These are phyloP conservation scores for Suricata suricatta DNA, from an alignment of 2,113 vertebrate genomes.

Conservation along the genomic window DNA sequence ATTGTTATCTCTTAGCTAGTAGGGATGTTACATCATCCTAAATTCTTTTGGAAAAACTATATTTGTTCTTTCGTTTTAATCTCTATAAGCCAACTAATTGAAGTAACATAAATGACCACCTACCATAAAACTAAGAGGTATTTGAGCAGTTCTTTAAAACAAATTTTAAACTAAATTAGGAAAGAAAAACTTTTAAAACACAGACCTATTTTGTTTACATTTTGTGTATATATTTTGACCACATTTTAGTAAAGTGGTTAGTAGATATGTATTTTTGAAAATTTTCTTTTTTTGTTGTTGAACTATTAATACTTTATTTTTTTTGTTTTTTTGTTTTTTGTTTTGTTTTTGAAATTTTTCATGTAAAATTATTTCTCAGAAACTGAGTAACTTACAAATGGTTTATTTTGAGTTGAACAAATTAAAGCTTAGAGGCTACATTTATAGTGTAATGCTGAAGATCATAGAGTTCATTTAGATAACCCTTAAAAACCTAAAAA, in stretches of 20 bases:
- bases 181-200: conserved; percentile 36
- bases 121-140: conserved; percentile 4
- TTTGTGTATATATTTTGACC: conserved; percentile 43
- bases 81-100: conserved; percentile 21
- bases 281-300: too few relatives aligned
- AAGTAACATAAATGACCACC: conserved; percentile 29
- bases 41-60: conserved; percentile 34
- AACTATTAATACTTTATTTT: too few relatives aligned
- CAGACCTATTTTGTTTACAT: conserved; percentile 29
- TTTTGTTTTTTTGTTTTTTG: too few relatives aligned
- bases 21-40: neutral
- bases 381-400: conserved; percentile 36
- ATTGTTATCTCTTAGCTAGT: conserved; percentile 31
- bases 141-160: conserved; percentile 34
- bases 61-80: conserved; percentile 28
- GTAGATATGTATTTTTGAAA: conserved; percentile 27
- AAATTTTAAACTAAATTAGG: conserved; percentile 7
- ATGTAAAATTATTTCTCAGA: conserved; percentile 46
- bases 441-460: conserved; percentile 50
- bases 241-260: conserved; percentile 26
- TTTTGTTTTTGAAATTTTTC: conserved; percentile 46
- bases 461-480: conserved; percentile 39
- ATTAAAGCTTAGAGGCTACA: conserved; percentile 23
- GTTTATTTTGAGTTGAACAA: conserved; percentile 50
- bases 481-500: conserved; percentile 37